Evolutionary conservation across 2,113 vertebrate genomes (phyloP).

Genomic region (Tretioscincus oriximinensis): DNA sequence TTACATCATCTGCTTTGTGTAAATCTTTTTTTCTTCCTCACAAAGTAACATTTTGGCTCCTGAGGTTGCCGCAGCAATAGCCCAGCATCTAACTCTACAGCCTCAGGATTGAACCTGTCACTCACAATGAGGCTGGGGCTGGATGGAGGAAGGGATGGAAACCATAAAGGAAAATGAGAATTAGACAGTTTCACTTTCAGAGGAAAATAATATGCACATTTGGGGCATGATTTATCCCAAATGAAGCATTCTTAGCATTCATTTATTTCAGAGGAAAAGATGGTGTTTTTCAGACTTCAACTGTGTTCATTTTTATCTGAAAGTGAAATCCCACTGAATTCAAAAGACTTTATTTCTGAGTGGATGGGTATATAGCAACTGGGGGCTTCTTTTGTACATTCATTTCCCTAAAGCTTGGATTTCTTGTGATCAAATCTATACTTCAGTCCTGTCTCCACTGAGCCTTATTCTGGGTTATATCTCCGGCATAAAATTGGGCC

Average conservation of each 20-base stretch:
- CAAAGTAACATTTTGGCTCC: background rate
- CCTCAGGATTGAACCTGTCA: background rate
- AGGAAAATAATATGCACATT: background rate
- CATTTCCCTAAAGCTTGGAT: background rate
- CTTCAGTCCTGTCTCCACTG: background rate
- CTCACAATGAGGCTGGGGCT: background rate
- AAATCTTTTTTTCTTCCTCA: background rate
- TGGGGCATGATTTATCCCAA: background rate
- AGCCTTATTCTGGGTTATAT: too few relatives aligned
- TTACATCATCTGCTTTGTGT: conserved; percentile 48
- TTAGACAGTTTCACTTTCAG: background rate
- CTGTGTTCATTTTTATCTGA: background rate
- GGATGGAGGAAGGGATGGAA: background rate
- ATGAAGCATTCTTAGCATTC: background rate
- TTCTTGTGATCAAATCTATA: background rate
- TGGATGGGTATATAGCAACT: background rate
- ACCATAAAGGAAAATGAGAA: background rate
- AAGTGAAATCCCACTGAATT: background rate
- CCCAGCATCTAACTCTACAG: background rate
- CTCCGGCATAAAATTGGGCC: too few relatives aligned
- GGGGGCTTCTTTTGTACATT: background rate
- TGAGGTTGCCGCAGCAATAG: background rate
- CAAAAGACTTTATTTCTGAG: background rate
- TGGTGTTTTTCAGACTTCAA: background rate
- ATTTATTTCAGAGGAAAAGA: background rate